Base-by-base conservation (phyloP, 2,797 vertebrate species). In the Etheostoma perlongum region DNA sequence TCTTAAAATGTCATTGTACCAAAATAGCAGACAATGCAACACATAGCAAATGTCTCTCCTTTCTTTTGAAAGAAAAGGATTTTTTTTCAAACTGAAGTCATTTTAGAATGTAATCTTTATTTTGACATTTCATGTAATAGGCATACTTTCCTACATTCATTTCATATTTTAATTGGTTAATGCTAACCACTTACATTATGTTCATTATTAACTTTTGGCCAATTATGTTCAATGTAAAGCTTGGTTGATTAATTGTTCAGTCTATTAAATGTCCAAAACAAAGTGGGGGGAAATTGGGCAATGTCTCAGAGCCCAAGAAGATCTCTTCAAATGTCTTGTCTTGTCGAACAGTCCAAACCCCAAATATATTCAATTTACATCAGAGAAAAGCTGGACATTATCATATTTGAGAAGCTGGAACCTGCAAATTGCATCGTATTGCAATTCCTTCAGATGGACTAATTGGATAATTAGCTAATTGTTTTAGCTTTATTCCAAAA, bases 1-100 rank as follows among this genome's bases (percentile, higher is more conserved):
- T 81, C 58, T 72, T 72, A 42, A 74, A 75, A 81, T 65, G 18
- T 33, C 69, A 48, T 67, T 63, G 61, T 33, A 62, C 7, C 40
- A 47, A 53, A 81, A 81, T 27, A 55, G 36, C 48, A 76, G 23
- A 70, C 51, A 58, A 5, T 7, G 15, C 44, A 76, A 27, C 14
- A 57, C 65, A 64, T n/a, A 57, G 15, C 15, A 70, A 59, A 75
- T 10, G n/a, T 59, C 54, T 64, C n/a, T 27, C 4, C 7, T 63
- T 67, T 51, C 4, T 25, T 69, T 70, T 23, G 0, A 68, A 54
- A 75, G 46, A 40, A 54, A 68, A 47, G 4, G n/a, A 44, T 13
- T 14, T 13, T 5, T 51, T 14, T 59, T 3, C 16, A 12, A 19
- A 40, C 12, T n/a, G 21, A 68, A 42, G 30, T 58, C 1, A 23